These are phyloP conservation scores for Strix occidentalis DNA, from an alignment of 2,797 vertebrate species.

Conservation along the genomic window DNA sequence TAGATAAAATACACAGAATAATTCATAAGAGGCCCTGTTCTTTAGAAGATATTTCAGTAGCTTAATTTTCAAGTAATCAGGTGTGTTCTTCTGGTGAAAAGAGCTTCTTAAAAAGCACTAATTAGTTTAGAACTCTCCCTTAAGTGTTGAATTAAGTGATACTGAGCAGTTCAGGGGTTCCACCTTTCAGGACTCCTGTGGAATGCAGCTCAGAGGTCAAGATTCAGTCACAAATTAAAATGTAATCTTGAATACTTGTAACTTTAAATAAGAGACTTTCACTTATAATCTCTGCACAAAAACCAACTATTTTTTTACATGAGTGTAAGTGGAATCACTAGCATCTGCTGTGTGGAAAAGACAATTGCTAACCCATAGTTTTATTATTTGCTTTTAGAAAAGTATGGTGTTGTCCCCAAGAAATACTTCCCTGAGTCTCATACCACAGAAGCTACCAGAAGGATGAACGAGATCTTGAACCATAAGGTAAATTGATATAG, in stretches of 20 bases:
- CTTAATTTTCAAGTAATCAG: not conserved
- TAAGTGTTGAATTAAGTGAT: not conserved
- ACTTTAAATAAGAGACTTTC: not conserved
- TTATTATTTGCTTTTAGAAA: slow-evolving; percentile 79
- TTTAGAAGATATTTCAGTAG: not conserved
- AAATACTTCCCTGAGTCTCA: slow-evolving; percentile 96
- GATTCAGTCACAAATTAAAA: not conserved
- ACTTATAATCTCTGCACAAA: not conserved
- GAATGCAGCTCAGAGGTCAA: not conserved
- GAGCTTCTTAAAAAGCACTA: not conserved
- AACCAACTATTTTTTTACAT: not conserved
- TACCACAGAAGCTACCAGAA: slow-evolving; percentile 92
- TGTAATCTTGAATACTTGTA: not conserved
- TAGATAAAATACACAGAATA: not conserved
- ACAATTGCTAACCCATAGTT: not conserved
- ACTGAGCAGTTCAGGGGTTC: not conserved
- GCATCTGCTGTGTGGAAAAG: not conserved
- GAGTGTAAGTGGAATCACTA: not conserved
- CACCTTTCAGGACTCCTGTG: not conserved
- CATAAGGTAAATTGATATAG: slow-evolving; percentile 86
- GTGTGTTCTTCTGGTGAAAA: not conserved
- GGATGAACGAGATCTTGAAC: slow-evolving; percentile 98
- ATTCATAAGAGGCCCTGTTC: not conserved
- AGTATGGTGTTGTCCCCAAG: slow-evolving; percentile 96
- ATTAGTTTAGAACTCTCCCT: not conserved